Conservation (phyloP, 1,140 invertebrate genomes). For the Drosophila neocordata region DNA sequence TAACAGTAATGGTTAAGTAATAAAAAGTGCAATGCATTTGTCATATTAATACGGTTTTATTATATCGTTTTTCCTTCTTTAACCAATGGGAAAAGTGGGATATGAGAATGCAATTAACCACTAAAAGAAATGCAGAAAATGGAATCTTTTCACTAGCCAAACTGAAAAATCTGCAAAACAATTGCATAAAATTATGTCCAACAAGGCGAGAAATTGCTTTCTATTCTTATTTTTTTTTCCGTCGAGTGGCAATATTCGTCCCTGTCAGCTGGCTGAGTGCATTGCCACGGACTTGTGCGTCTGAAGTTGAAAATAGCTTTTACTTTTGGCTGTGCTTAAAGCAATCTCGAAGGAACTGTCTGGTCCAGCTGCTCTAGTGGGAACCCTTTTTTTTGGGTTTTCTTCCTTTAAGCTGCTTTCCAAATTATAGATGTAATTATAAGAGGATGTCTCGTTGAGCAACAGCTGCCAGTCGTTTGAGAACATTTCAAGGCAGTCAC, state of each 20-base stretch:
- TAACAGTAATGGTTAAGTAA: not conserved
- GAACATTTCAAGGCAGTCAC: slow-evolving; percentile 24
- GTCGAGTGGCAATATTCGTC: slow-evolving; percentile 44
- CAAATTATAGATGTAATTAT: slow-evolving; percentile 71
- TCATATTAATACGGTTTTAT: not conserved
- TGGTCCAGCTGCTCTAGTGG: not conserved
- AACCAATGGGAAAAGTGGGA: not conserved
- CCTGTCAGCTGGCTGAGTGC: slow-evolving; percentile 31
- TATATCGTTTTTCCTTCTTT: not conserved
- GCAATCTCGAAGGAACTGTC: not conserved
- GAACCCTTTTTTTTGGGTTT: slow-evolving; percentile 15
- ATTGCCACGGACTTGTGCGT: slow-evolving; percentile 3
- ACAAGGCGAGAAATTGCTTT: slow-evolving; percentile 74
- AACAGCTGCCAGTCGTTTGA: slow-evolving; percentile 60
- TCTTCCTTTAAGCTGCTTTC: slow-evolving; percentile 38
- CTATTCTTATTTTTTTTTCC: slow-evolving; percentile 10
- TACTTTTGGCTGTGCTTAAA: slow-evolving; percentile 46
- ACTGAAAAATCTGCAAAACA: slow-evolving; percentile 53
- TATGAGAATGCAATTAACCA: slow-evolving; percentile 25
- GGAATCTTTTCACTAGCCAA: slow-evolving; percentile 35
- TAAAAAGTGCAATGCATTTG: slow-evolving; percentile 7
- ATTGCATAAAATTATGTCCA: slow-evolving; percentile 77
- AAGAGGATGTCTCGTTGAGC: slow-evolving; percentile 48
- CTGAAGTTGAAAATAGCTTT: slow-evolving; percentile 10
- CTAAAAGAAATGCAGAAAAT: slow-evolving; percentile 12